phyloP scores from a whole-genome alignment of 2,113 vertebrate species.

The Psittacula cyanocephala region DNA sequence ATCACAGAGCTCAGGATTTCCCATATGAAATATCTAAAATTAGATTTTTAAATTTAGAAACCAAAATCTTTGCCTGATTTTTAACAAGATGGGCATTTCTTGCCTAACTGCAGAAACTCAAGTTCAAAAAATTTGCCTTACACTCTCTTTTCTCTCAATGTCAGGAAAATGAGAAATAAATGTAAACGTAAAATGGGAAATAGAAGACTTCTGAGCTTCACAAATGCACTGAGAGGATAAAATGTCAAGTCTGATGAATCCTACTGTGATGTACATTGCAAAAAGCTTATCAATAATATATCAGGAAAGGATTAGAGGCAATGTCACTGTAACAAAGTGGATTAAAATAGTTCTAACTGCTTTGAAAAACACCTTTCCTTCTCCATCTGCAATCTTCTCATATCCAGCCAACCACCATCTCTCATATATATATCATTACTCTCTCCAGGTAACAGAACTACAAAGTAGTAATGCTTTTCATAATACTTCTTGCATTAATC shows the following conservation, averaged over 20 bases:
- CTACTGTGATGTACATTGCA: slow-evolving; percentile 15
- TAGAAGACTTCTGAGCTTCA: slow-evolving; percentile 7
- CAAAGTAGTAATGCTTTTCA: neutral
- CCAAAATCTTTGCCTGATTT: slow-evolving; percentile 22
- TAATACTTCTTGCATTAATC: neutral
- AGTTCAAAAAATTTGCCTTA: slow-evolving; percentile 22
- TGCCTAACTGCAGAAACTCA: neutral
- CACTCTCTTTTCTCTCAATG: neutral
- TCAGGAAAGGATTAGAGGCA: slow-evolving; percentile 44
- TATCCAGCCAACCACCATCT: neutral
- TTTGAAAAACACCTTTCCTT: slow-evolving; percentile 22
- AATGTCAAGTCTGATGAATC: slow-evolving; percentile 47
- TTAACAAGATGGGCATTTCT: neutral
- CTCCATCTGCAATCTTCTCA: neutral
- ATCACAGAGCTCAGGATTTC: neutral
- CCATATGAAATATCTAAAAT: neutral
- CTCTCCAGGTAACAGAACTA: neutral
- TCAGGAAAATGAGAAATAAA: slow-evolving; percentile 34
- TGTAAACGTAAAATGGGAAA: slow-evolving; percentile 27
- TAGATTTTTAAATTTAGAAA: neutral
- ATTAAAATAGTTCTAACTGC: slow-evolving; percentile 20
- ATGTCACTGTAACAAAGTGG: slow-evolving; percentile 19
- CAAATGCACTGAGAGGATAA: slow-evolving; percentile 27
- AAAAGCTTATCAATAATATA: slow-evolving; percentile 56
- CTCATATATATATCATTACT: neutral